Percentiles rank a stretch among this genome's conserved stretches.
phyloP scores from a whole-genome alignment of 2,113 vertebrate genomes.

The Cyprinodon brontotheroides region DNA sequence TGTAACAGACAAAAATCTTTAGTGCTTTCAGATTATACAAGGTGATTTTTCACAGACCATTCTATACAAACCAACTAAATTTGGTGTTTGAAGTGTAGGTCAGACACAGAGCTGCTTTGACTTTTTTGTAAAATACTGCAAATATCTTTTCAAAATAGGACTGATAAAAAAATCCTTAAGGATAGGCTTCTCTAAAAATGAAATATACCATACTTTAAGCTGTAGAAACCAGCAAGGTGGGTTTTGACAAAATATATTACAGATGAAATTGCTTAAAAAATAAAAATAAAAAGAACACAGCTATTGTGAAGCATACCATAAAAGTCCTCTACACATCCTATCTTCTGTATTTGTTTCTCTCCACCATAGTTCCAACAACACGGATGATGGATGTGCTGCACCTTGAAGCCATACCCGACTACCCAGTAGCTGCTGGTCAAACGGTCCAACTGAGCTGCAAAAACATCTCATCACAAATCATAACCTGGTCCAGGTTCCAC shows the following conservation, averaged over 20 bases:
- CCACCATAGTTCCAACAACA: background rate
- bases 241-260: background rate
- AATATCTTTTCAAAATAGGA: background rate
- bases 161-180: background rate
- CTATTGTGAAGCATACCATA: background rate
- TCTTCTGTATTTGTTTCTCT: background rate
- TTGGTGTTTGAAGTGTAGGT: background rate
- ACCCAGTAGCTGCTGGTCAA: conserved; percentile 45
- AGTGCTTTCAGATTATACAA: background rate
- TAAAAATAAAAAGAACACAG: background rate
- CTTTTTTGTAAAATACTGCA: background rate
- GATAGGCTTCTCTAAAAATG: background rate
- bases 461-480: accelerated
- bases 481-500: conserved; percentile 27
- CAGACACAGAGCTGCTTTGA: background rate
- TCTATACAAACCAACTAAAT: background rate
- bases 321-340: background rate
- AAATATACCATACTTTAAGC: background rate
- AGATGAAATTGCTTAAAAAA: background rate
- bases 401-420: conserved; percentile 41
- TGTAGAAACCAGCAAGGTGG: background rate
- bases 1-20: too few species aligned
- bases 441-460: conserved; percentile 43
- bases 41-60: background rate
- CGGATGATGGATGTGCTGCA: background rate